phyloP scores from a whole-genome alignment of 2,113 vertebrate genomes.

The Ovibos moschatus region DNA sequence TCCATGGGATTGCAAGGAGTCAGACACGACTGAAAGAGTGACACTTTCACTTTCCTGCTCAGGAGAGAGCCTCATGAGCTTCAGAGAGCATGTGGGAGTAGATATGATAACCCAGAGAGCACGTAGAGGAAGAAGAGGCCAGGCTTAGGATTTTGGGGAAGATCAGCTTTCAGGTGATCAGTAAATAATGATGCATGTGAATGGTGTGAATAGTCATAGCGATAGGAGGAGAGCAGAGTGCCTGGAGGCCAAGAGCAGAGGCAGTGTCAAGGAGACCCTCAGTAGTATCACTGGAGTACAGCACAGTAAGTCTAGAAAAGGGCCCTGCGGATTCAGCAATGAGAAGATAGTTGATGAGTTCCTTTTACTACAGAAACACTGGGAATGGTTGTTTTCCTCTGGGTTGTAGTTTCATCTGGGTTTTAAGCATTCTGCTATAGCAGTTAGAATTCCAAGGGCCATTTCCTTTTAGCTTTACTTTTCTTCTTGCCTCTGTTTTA shows the following conservation, averaged over 20 bases:
- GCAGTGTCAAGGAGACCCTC: background rate
- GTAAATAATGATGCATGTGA: background rate
- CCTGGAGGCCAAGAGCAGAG: background rate
- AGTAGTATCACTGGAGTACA: background rate
- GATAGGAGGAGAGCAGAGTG: background rate
- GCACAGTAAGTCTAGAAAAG: background rate
- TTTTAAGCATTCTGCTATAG: constrained; percentile 31
- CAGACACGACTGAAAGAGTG: fast-evolving
- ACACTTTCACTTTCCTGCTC: background rate
- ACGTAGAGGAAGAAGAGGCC: background rate
- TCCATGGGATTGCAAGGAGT: background rate
- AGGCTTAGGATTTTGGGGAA: background rate
- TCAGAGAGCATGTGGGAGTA: background rate
- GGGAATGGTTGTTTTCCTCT: background rate
- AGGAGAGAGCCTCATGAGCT: background rate
- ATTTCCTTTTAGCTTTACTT: constrained; percentile 52
- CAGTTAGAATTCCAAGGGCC: constrained; percentile 36
- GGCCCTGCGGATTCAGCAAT: background rate
- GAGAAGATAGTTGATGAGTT: background rate
- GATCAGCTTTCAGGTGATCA: background rate
- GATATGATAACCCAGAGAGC: background rate
- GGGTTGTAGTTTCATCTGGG: background rate
- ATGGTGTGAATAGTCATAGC: background rate
- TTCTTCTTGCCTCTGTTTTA: constrained; percentile 35
- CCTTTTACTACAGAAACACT: background rate